Evolutionary conservation across 2,888 invertebrate species (phyloP), one percentile per base, ranked within the genome.

Genomic region (Clostera curtula): DNA sequence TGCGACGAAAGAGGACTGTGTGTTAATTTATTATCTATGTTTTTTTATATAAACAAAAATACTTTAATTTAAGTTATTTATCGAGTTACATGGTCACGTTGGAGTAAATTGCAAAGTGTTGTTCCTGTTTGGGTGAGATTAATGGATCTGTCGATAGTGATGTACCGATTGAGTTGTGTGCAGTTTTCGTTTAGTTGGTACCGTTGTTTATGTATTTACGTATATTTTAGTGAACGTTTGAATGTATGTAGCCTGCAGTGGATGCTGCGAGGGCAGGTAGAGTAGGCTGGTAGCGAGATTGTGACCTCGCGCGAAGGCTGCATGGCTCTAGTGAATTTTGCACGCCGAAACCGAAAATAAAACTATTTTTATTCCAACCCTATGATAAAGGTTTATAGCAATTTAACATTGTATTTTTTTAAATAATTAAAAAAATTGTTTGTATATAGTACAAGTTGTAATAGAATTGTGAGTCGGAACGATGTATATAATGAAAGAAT

Each of bases 381-480:
- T 75, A 69, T 73, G 64, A 68, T 74, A 68, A 72, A 76, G 64
- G 65, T 77, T 72, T 74, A 54, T 47, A 79, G 75, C 70, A 61
- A 74, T 74, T 75, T 73, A 74, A 72, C 64, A 72, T 63, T 76
- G 76, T 80, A 80, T 80, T 76, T 80, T 79, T 79, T 77, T 71
- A 67, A 71, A 46, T 47, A 51, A 57, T 45, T 51, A 49, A 67
- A n/a, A n/a, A n/a, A 74, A 75, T 75, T 79, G 76, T 79, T 80
- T 83, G 82, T 83, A 83, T 77, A 83, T 83, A 83, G 82, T 80
- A 83, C 79, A 82, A 79, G 79, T 76, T 67, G 72, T 75, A 74
- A 68, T 71, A 76, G 71, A 66, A 63, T 64, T 63, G 66, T 59
- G 75, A 64, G 66, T 64, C 56, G 67, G 68, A 63, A 63, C 61